These are phyloP conservation scores for Paramisgurnus dabryanus DNA, from an alignment of 2,113 vertebrate species.

Conservation along the genomic window DNA sequence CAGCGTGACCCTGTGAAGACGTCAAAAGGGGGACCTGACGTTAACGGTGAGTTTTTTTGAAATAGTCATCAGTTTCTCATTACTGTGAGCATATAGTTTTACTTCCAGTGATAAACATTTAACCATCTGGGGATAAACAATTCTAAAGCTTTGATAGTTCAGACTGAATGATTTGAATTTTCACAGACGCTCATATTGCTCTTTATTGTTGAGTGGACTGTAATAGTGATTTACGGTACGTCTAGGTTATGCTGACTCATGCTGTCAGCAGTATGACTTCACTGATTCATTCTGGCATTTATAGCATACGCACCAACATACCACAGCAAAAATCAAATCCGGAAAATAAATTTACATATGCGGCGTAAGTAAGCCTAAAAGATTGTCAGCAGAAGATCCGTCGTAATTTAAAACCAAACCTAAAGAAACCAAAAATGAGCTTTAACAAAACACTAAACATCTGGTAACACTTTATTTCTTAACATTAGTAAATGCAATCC, in stretches of 20 bases:
- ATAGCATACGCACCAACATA: neutral
- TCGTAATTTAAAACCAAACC: neutral
- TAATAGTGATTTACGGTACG: constrained; percentile 36
- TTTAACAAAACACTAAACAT: too few species aligned
- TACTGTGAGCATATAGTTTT: neutral
- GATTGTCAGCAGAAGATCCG: too few species aligned
- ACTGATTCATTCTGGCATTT: constrained; percentile 16
- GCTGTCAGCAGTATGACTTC: constrained; percentile 29
- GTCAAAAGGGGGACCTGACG: constrained; percentile 14
- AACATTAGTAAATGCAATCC: too few species aligned
- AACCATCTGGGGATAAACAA: neutral
- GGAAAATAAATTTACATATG: neutral
- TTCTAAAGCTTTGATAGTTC: neutral
- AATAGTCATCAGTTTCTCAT: neutral
- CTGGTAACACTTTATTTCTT: too few species aligned
- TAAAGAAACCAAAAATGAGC: neutral
- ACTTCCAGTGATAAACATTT: neutral
- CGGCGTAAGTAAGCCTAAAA: neutral
- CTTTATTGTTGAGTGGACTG: constrained; percentile 35
- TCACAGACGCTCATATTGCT: neutral
- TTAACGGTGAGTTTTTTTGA: constrained; percentile 44
- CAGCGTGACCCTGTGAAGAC: constrained; percentile 10
- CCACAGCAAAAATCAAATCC: neutral
- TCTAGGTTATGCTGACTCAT: constrained; percentile 50
- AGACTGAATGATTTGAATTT: neutral